These are phyloP conservation scores for Nipponacmea schrenckii DNA, from an alignment of 2,888 invertebrate genomes.

Conservation along the genomic window DNA sequence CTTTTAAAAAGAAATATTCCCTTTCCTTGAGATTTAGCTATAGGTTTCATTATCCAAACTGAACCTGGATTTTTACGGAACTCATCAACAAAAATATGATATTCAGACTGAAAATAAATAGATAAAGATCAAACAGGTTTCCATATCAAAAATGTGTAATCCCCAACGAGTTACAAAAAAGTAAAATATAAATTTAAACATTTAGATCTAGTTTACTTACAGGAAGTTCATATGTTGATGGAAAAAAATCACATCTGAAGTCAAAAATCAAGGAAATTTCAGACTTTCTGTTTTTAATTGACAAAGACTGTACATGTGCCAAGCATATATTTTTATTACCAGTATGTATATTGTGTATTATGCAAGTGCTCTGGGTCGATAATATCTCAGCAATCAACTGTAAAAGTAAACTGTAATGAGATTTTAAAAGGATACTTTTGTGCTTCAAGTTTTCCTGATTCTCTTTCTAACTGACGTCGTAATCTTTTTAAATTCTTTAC, in stretches of 20 bases:
- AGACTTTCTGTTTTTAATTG: background rate
- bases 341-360: background rate
- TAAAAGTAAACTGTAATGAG: background rate
- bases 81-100: slow-evolving; percentile 74
- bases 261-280: slow-evolving; percentile 4
- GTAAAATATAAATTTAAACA: background rate
- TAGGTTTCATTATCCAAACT: slow-evolving; percentile 77
- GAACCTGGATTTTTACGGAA: slow-evolving; percentile 72
- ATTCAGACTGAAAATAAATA: slow-evolving; percentile 70
- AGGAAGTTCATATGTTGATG: slow-evolving; percentile 74
- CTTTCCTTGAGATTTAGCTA: slow-evolving; percentile 73
- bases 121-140: background rate
- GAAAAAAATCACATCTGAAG: slow-evolving; percentile 72
- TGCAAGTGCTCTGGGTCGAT: background rate
- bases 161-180: no score
- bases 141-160: no score
- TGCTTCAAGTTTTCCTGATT: slow-evolving; percentile 68
- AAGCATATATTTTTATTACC: background rate
- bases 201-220: slow-evolving; percentile 57
- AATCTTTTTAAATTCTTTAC: slow-evolving; percentile 72
- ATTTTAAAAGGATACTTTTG: slow-evolving; percentile 48
- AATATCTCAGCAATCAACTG: background rate
- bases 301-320: background rate
- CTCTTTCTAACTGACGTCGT: slow-evolving; percentile 66
- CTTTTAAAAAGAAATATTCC: slow-evolving; percentile 75